phyloP scores from a whole-genome alignment of 2,888 invertebrate species.

The Drosophila falleni region DNA sequence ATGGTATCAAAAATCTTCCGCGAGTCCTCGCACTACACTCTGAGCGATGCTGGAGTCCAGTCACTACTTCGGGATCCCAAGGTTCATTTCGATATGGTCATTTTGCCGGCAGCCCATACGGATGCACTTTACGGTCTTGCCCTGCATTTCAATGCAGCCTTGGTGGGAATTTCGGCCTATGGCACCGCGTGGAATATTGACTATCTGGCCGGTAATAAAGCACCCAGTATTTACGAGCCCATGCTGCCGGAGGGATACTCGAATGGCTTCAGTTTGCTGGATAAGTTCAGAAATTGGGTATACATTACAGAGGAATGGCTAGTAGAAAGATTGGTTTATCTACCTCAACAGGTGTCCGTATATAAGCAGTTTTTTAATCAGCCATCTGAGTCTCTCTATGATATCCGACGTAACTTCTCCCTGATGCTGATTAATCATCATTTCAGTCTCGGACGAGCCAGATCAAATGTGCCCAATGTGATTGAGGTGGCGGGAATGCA shows the following conservation, averaged over 20 bases:
- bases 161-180: conserved; percentile 70
- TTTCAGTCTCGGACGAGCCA: conserved; percentile 70
- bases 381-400: conserved; percentile 29
- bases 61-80: conserved; percentile 34
- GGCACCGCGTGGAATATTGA: conserved; percentile 59
- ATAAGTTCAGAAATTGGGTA: conserved; percentile 50
- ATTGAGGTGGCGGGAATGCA: conserved; percentile 82
- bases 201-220: conserved; percentile 65
- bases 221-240: conserved; percentile 65
- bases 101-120: conserved; percentile 50
- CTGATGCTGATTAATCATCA: conserved; percentile 83
- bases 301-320: conserved; percentile 63
- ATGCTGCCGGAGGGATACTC: conserved; percentile 43
- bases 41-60: conserved; percentile 46
- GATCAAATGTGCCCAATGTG: conserved; percentile 78
- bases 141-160: conserved; percentile 68
- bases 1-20: conserved; percentile 32
- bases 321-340: conserved; percentile 39
- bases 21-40: conserved; percentile 38
- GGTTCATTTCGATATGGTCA: conserved; percentile 54
- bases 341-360: conserved; percentile 53
- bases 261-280: conserved; percentile 11
- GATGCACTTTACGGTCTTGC: conserved; percentile 83
- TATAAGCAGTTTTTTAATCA: conserved; percentile 56
- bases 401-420: conserved; percentile 68